Evolutionary conservation across 2,888 invertebrate genomes (phyloP), one percentile per base, ranked within the genome.

Genomic region (Crioceris asparagi): DNA sequence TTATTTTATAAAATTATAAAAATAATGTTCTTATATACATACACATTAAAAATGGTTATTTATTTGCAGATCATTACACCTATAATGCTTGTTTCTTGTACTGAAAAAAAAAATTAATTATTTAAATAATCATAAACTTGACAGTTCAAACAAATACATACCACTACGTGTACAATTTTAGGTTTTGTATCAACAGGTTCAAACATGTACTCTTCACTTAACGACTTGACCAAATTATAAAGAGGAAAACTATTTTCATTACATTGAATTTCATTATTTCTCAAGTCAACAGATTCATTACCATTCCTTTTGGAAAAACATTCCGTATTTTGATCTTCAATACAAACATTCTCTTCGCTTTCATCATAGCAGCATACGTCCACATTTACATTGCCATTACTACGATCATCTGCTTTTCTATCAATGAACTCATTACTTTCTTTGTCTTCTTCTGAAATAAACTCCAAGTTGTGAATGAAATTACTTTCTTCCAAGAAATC

Each of bases 401-500:
- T 10, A 21, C 21, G 7, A 21, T 21, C 21, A 21, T 21, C 21
- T n/a, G n/a, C n/a, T n/a, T 15, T 27, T 12, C 11, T 27, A 27
- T 21, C 21, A 21, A 14, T 15, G 15, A 12, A 3, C 15, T 27
- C 7, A 12, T 27, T 15, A 8, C 15, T 15, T 10, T 2, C 19
- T 23, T 12, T 17, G 26, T 25, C 18, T 32, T 40, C 44, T 12
- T 40, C 39, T 16, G 39, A 16, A 25, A 47, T 48, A 1, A 41
- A 42, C 10, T 45, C 43, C 16, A 48, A 36, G 3, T 17, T 18
- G 11, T 27, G 27, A 6, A 12, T 12, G 8, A 32, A 29, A 12
- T 19, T 26, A 8, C 40, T 40, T n/a, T 40, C 33, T 11, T 55
- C 54, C 19, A 55, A 32, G 33, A 55, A 49, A n/a, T 32, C 44